phyloP scores from a whole-genome alignment of 2,797 vertebrate species.

The Allobates femoralis region DNA sequence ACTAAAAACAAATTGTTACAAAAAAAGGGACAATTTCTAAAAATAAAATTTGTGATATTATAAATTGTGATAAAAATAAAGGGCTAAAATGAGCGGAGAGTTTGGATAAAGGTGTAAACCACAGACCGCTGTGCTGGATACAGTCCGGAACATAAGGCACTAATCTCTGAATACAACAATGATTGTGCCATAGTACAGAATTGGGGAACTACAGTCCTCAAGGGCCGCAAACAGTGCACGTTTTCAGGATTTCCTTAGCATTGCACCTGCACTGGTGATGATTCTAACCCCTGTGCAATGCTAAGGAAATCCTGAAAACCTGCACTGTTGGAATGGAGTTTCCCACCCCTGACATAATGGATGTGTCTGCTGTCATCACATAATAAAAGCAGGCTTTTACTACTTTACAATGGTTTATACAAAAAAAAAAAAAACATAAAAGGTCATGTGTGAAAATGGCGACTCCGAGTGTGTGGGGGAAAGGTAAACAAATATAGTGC shows the following conservation, averaged over 20 bases:
- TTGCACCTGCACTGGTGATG: too few species aligned
- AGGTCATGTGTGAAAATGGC: neutral
- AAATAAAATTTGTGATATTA: neutral
- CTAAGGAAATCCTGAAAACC: too few species aligned
- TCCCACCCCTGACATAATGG: too few species aligned
- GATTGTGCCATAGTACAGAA: too few species aligned
- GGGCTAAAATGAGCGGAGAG: neutral
- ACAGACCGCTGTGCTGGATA: neutral
- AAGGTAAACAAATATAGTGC: neutral
- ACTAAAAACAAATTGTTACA: neutral
- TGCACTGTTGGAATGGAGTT: too few species aligned
- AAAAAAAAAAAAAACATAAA: too few species aligned
- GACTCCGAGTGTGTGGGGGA: neutral
- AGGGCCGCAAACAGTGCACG: too few species aligned
- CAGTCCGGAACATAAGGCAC: neutral
- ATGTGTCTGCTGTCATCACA: neutral
- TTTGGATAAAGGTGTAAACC: neutral
- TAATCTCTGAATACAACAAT: neutral
- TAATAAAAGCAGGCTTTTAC: neutral
- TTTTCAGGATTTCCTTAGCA: too few species aligned
- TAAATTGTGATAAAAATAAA: neutral
- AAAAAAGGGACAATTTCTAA: neutral
- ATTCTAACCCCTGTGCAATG: too few species aligned
- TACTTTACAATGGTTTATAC: neutral
- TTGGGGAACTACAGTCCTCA: too few species aligned